Evolutionary conservation across 2,797 vertebrate genomes (phyloP), one percentile per base, ranked within the genome.

Genomic region (Menidia menidia): DNA sequence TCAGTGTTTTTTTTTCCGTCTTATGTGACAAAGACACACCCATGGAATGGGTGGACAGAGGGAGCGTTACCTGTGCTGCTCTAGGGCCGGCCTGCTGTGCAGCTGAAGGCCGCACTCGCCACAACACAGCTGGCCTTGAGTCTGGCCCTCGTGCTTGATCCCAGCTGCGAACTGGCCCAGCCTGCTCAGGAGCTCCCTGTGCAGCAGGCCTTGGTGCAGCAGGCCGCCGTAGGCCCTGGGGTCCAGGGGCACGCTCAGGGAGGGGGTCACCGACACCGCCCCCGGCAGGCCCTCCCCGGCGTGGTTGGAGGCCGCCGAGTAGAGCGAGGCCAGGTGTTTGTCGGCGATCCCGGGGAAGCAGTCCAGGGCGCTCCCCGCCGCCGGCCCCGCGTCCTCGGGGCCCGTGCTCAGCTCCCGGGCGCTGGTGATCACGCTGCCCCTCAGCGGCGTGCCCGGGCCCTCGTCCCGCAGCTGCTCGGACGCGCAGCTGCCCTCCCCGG

Each of bases 351-450:
- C 88, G 0, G 90, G 73, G 2, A 93, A 87, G 9, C 88, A 88
- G 62, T 95, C 95, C 0, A 88, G 88, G 30, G 91, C 16, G 0
- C 85, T 91, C 14, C 87, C 84, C 48, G 53, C 80, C 64, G 71
- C 90, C 69, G 94, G 95, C 0, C 85, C 84, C 0, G 92, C 95
- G 5, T 98, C 96, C 39, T 96, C 97, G 0, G 95, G 94, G 12
- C 89, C 73, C 0, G 96, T 94, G 82, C 96, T 96, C 73, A 98
- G 95, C 79, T 97, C 97, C 0, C 98, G 95, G 6, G 98, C 97
- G 0, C 97, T 98, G 60, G 98, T 99, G 90, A 99, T 99, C 75
- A 99, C 98, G 0, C 97, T 99, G 89, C 97, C 90, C 43, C 97
- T 94, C 10, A 96, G 96, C 0, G 97, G 97, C 0, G 97, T 99